Conservation (phyloP, 2,113 vertebrate species). For the Passer montanus region DNA sequence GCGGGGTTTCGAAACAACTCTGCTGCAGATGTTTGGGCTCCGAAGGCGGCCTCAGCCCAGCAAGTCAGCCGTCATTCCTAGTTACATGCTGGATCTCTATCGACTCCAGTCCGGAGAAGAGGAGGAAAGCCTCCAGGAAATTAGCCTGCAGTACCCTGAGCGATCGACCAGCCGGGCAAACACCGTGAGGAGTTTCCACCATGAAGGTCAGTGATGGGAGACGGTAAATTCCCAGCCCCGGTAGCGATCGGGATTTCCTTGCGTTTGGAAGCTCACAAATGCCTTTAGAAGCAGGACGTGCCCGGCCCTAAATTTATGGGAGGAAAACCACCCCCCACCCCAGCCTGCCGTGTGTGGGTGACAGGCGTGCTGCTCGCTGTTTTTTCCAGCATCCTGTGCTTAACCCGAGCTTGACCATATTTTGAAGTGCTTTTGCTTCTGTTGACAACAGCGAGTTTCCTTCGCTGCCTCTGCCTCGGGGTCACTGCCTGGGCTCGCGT, state of each 20-base stretch:
- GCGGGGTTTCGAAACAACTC: constrained; percentile 97
- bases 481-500: constrained; percentile 22
- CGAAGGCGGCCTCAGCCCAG: constrained; percentile 92
- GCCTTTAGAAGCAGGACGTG: neutral
- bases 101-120: constrained; percentile 95
- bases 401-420: constrained; percentile 8
- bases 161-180: constrained; percentile 93
- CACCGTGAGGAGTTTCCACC: constrained; percentile 98
- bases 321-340: neutral
- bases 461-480: neutral
- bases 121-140: constrained; percentile 83
- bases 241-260: neutral
- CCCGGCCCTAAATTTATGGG: neutral
- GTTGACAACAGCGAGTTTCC: constrained; percentile 30
- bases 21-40: constrained; percentile 99
- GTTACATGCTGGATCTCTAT: constrained; percentile 97
- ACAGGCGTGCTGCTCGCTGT: neutral
- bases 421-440: constrained; percentile 40
- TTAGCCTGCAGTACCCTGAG: constrained; percentile 90
- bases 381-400: constrained; percentile 28
- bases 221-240: neutral
- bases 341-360: constrained; percentile 5
- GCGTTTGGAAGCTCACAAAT: neutral
- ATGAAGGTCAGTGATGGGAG: constrained; percentile 87
- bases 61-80: constrained; percentile 86